Conservation (phyloP, 64 coral and sea anemone genomes). For the Porites australiensis region DNA sequence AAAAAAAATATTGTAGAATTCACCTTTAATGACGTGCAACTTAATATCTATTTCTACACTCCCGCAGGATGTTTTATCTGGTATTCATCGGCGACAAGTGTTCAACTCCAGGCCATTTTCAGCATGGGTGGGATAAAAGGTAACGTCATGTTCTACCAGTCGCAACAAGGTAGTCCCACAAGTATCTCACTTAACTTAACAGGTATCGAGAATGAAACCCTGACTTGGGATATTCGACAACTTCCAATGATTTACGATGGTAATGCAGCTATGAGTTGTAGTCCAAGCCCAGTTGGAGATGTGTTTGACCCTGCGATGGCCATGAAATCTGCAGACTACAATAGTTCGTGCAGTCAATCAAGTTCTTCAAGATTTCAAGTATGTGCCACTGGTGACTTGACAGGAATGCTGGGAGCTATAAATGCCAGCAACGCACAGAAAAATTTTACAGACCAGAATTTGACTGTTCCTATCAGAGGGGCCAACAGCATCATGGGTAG, state of each 20-base stretch:
- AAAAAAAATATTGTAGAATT: too few species aligned
- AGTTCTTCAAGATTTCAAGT: conserved; percentile 26
- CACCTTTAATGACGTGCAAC: too few species aligned
- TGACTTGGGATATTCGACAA: conserved; percentile 53
- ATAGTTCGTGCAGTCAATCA: background rate
- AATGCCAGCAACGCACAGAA: conserved; percentile 8
- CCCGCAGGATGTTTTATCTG: conserved; percentile 35
- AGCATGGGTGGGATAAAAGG: conserved; percentile 85
- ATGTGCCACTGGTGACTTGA: conserved; percentile 86
- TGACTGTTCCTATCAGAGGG: conserved; percentile 74
- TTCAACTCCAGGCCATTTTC: conserved; percentile 58
- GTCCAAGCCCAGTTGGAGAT: conserved; percentile 34
- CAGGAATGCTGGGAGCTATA: conserved; percentile 61
- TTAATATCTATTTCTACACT: too few species aligned
- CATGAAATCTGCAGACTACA: conserved; percentile 20
- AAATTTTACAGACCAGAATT: conserved; percentile 23
- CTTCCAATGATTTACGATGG: conserved; percentile 90
- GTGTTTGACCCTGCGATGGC: conserved; percentile 49
- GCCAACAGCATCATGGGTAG: conserved; percentile 73
- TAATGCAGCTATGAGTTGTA: conserved; percentile 62
- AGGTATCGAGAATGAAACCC: conserved; percentile 62
- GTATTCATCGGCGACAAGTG: conserved; percentile 6
- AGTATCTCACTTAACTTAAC: conserved; percentile 64
- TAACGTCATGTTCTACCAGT: conserved; percentile 57
- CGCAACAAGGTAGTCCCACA: background rate